Conservation (phyloP, 2,113 vertebrate species). For the Ciconia maguari region DNA sequence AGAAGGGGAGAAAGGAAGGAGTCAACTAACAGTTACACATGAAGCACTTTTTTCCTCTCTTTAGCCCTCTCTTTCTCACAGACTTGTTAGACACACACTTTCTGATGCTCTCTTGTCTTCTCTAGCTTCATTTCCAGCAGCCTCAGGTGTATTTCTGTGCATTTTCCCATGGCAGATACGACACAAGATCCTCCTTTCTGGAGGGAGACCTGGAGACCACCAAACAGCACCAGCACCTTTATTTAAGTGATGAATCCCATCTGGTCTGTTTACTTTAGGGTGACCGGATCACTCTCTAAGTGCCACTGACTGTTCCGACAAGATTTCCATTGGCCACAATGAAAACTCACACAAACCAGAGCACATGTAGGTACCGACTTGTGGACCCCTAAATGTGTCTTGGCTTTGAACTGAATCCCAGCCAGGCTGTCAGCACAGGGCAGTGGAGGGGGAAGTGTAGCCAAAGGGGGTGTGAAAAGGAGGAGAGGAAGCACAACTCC, state of each 20-base stretch:
- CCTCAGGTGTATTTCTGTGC: background rate
- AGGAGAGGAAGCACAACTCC: background rate
- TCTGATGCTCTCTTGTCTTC: background rate
- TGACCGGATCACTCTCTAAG: background rate
- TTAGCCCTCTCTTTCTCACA: background rate
- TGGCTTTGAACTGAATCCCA: background rate
- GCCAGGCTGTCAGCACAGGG: background rate
- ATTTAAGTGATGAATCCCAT: background rate
- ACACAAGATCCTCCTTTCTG: background rate
- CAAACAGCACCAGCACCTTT: background rate
- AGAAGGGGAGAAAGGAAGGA: background rate
- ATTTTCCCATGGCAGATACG: background rate
- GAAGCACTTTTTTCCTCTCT: background rate
- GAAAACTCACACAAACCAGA: background rate
- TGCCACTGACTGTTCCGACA: background rate
- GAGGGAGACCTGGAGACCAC: background rate
- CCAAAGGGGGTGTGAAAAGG: background rate
- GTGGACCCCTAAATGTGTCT: background rate
- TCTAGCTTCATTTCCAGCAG: background rate
- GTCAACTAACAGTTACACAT: background rate
- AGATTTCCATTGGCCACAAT: background rate
- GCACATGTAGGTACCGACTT: background rate
- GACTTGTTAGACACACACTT: background rate
- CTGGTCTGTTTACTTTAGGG: accelerated
- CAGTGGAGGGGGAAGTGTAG: background rate